Evolutionary conservation across 2,113 vertebrate species (phyloP), one percentile per base, ranked within the genome.

Genomic region (Alectura lathami): DNA sequence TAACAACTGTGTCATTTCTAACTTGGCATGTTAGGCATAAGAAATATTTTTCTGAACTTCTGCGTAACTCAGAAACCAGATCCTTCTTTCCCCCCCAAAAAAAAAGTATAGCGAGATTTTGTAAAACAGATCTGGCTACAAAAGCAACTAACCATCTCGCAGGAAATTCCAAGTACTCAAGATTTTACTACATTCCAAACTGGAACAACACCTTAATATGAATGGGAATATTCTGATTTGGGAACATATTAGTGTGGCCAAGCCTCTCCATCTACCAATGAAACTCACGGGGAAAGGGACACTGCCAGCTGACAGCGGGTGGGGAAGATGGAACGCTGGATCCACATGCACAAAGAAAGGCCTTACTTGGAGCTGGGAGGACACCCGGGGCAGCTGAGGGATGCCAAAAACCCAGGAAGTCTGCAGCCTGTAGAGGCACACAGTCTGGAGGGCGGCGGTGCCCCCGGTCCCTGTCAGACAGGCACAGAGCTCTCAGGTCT

Each of bases 1-100:
- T 81, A 95, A 94, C 93, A 96, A 95, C 62, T 76, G 64, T 94
- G 85, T 81, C 73, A 94, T 93, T 96, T 93, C 90, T 93, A 95
- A 96, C 80, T 83, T 83, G 24, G 56, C 77, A 78, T 17, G 34
- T 78, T 83, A 93, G 74, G 51, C 83, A 91, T 72, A 67, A 93
- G 64, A 88, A 95, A 91, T 93, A 78, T 79, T 96, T 96, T 95
- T 91, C 77, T 88, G 57, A 95, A 95, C 70, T 96, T 92, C 56
- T 88, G 48, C 50, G 73, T 84, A 91, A 86, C 66, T 86, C 69
- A 78, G 82, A 94, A 94, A 96, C 73, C 48, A 88, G 91, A 96
- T 83, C 83, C 47, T 76, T 81, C 51, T 88, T 83, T 88, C 79
- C 59, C 64, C 23, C 23, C n/a, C 53, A 4, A 83, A 94, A 96